A percentile compares a stretch with the other conserved stretches of the same genome.
Conservation (phyloP, 2,113 vertebrate species). For the Laticauda laticaudata region DNA sequence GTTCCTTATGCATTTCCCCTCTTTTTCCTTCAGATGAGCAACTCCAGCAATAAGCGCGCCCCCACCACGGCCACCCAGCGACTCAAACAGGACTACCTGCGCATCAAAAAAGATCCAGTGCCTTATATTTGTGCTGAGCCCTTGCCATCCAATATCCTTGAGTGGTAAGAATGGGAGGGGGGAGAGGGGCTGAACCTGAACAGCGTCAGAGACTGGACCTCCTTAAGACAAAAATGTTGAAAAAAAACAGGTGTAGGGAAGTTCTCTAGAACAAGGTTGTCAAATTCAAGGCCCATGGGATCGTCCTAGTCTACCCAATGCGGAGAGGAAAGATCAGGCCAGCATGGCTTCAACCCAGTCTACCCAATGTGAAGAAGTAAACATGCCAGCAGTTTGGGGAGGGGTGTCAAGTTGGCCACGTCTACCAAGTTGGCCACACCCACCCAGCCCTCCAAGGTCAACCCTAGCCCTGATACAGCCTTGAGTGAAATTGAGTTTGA, state of each 20-base stretch:
- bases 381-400: too few species aligned
- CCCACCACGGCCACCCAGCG: slow-evolving; percentile 96
- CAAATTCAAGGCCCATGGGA: too few species aligned
- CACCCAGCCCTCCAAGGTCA: too few species aligned
- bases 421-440: too few species aligned
- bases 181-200: not conserved
- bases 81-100: slow-evolving; percentile 96
- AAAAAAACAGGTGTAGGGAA: too few species aligned
- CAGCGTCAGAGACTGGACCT: not conserved
- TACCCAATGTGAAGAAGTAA: too few species aligned
- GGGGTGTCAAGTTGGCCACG: too few species aligned
- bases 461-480: too few species aligned
- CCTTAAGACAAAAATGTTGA: not conserved
- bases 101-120: slow-evolving; percentile 98
- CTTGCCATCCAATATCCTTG: slow-evolving; percentile 94
- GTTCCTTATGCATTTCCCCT: not conserved
- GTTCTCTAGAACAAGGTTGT: not conserved
- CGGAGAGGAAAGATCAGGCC: too few species aligned
- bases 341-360: too few species aligned
- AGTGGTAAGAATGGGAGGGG: slow-evolving; percentile 78
- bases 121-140: slow-evolving; percentile 98
- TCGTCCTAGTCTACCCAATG: too few species aligned
- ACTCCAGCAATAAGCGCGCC: slow-evolving; percentile 90
- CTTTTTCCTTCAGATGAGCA: slow-evolving; percentile 84
- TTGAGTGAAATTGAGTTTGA: too few species aligned